Evolutionary conservation across 2,113 vertebrate species (phyloP).

Genomic region (Gobius niger): DNA sequence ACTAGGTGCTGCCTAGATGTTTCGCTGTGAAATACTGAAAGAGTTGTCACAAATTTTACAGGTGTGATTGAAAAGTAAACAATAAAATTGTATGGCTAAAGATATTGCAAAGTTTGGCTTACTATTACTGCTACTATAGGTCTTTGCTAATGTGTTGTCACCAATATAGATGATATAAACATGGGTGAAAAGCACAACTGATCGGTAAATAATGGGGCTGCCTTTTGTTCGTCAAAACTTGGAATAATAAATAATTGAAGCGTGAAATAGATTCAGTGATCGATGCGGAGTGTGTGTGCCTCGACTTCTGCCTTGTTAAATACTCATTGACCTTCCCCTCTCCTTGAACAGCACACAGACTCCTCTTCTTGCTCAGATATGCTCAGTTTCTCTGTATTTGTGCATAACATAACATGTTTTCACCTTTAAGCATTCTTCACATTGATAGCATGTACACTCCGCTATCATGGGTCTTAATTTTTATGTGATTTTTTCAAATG

Average conservation of each 20-base stretch:
- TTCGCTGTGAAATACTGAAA: too few species aligned
- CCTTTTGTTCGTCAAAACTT: neutral
- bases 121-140: too few species aligned
- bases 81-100: too few species aligned
- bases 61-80: too few species aligned
- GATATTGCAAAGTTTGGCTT: too few species aligned
- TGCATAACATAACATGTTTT: neutral
- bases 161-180: too few species aligned
- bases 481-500: too few species aligned
- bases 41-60: too few species aligned
- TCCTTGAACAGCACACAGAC: conserved; percentile 12
- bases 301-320: conserved; percentile 24
- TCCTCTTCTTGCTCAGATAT: conserved; percentile 14
- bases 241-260: neutral
- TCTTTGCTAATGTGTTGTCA: too few species aligned
- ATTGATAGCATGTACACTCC: neutral
- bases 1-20: too few species aligned
- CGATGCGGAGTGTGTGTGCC: neutral
- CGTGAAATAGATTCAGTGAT: neutral
- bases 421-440: neutral
- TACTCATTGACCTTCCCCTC: conserved; percentile 34
- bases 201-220: too few species aligned
- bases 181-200: too few species aligned
- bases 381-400: neutral
- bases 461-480: neutral